These are phyloP conservation scores for Morphnarchus princeps DNA, from an alignment of 2,113 vertebrate genomes.

Conservation along the genomic window DNA sequence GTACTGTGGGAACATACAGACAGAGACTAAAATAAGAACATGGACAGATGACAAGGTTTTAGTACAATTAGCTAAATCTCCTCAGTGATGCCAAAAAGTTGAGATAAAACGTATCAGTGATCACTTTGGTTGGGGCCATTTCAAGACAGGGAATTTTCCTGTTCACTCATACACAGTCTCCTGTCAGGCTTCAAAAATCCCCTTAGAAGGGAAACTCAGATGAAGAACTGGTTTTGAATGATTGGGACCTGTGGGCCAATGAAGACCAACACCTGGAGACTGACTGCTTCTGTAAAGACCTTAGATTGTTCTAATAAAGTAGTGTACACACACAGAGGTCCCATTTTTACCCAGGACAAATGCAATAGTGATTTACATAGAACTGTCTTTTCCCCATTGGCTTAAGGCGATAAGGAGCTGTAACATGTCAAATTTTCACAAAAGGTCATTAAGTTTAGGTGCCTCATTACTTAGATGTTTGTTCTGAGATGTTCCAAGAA, in stretches of 20 bases:
- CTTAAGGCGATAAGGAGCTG: not conserved
- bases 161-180: not conserved
- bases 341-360: not conserved
- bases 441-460: not conserved
- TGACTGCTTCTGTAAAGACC: not conserved
- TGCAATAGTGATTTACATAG: not conserved
- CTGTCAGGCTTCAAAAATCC: not conserved
- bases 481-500: not conserved
- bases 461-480: not conserved
- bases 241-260: not conserved
- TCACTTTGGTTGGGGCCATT: not conserved
- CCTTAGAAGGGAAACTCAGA: not conserved
- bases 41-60: not conserved
- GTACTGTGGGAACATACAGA: not conserved
- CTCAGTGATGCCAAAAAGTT: not conserved
- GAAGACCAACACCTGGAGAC: not conserved
- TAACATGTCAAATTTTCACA: not conserved
- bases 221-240: not conserved
- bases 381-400: not conserved
- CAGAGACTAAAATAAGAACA: not conserved
- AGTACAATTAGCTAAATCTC: not conserved
- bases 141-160: not conserved
- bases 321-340: not conserved
- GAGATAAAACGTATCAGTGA: not conserved
- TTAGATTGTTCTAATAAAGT: not conserved